Percentiles rank a stretch among this genome's conserved stretches.
Conservation (phyloP, 2,888 invertebrate species). For the Napeogenes inachia region DNA sequence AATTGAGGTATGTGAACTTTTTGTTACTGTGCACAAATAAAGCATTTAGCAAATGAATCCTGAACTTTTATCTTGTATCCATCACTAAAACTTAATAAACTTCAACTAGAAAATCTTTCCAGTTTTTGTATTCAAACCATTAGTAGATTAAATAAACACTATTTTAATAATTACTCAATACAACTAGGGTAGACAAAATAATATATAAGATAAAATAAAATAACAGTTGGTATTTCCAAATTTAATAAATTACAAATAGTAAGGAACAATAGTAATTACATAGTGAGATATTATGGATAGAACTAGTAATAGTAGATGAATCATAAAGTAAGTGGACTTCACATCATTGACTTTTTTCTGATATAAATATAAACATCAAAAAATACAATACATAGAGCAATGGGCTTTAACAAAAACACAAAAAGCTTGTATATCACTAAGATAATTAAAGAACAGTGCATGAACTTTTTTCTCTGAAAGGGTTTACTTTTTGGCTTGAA, state of each 20-base stretch:
- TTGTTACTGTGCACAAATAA: constrained; percentile 54
- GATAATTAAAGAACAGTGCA: constrained; percentile 86
- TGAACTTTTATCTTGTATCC: background rate
- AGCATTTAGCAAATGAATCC: constrained; percentile 40
- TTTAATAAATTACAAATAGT: constrained; percentile 18
- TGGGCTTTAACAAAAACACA: constrained; percentile 17
- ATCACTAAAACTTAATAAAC: background rate
- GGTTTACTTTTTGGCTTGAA: constrained; percentile 95
- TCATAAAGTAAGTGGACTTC: background rate
- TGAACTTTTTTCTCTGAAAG: constrained; percentile 95
- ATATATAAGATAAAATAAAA: background rate
- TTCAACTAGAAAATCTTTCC: background rate
- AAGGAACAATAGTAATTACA: constrained; percentile 11
- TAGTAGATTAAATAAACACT: too few species aligned
- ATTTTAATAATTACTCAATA: too few species aligned
- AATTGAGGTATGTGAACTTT: constrained; percentile 44
- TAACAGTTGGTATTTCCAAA: constrained; percentile 5
- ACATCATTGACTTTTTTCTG: constrained; percentile 5
- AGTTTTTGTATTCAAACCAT: too few species aligned
- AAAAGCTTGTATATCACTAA: constrained; percentile 19
- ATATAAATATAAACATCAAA: constrained; percentile 1
- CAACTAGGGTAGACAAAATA: too few species aligned
- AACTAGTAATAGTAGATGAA: constrained; percentile 2
- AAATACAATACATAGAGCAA: constrained; percentile 6
- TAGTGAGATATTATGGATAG: constrained; percentile 4